A percentile compares a stretch with the other conserved stretches of the same genome.
phyloP scores from a whole-genome alignment of 2,888 invertebrate genomes.

The Steinernema carpocapsae region DNA sequence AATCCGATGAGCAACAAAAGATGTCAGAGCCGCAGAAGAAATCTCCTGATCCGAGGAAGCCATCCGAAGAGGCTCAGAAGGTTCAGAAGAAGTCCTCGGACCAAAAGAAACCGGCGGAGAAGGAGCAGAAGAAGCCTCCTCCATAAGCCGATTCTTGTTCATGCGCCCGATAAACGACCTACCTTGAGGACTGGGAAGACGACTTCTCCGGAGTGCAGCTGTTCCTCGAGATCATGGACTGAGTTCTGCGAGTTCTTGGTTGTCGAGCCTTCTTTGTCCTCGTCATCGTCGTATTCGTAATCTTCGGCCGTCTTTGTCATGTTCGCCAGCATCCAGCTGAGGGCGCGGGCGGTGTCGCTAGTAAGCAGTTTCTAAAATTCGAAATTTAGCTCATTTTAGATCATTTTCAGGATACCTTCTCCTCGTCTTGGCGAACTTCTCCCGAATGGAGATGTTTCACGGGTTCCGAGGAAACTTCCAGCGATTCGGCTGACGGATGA shows the following conservation, averaged over 20 bases:
- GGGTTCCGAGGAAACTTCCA: not conserved
- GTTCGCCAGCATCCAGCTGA: conserved; percentile 67
- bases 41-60: no score
- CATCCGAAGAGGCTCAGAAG: no score
- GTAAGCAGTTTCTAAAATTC: not conserved
- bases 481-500: conserved; percentile 8
- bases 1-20: no score
- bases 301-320: conserved; percentile 60
- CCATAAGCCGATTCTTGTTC: no score
- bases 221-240: no score
- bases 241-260: no score
- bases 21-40: no score
- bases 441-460: conserved; percentile 37
- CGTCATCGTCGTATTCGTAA: conserved; percentile 36
- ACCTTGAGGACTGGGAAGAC: conserved; percentile 16
- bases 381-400: not conserved
- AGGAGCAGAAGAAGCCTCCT: no score
- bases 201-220: conserved; percentile 37
- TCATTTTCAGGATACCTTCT: not conserved
- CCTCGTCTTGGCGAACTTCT: conserved; percentile 21
- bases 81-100: no score
- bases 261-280: not conserved
- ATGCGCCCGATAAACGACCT: not conserved
- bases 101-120: no score
- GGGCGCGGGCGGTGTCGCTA: conserved; percentile 60